Percentiles rank a stretch among this genome's conserved stretches.
Conservation (phyloP, 2,888 invertebrate genomes). For the Notocelia uddmanniana region DNA sequence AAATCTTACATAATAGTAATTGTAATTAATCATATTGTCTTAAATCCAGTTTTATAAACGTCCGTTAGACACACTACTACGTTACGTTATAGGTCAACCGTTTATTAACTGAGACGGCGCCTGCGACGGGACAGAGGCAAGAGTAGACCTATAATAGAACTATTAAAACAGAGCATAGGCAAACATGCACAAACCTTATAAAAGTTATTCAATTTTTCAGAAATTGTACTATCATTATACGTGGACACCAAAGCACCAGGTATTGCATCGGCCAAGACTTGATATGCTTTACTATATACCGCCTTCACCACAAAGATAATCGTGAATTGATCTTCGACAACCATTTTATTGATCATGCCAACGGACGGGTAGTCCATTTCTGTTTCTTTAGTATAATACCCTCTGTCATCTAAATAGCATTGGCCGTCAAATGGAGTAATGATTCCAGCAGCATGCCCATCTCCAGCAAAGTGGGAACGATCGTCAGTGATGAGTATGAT, state of each 20-base stretch:
- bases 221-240: background rate
- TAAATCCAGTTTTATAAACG: background rate
- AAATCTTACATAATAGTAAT: background rate
- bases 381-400: slow-evolving; percentile 29
- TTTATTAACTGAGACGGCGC: too few species aligned
- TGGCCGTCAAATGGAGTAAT: slow-evolving; percentile 24
- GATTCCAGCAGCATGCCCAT: slow-evolving; percentile 26
- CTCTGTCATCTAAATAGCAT: slow-evolving; percentile 26
- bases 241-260: slow-evolving; percentile 8
- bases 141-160: too few species aligned
- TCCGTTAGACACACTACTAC: background rate
- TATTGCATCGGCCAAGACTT: slow-evolving; percentile 21
- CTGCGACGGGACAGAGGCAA: too few species aligned
- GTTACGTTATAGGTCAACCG: too few species aligned
- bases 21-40: background rate
- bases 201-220: slow-evolving; percentile 14
- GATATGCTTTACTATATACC: background rate
- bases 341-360: slow-evolving; percentile 31
- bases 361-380: slow-evolving; percentile 42
- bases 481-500: slow-evolving; percentile 34
- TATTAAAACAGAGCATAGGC: background rate
- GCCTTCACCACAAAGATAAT: slow-evolving; percentile 26
- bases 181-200: slow-evolving; percentile 8
- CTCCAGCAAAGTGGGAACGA: slow-evolving; percentile 26
- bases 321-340: slow-evolving; percentile 30